Base-by-base conservation (phyloP, 2,888 invertebrate species). In the Lepidocyrtoides sp. region DNA sequence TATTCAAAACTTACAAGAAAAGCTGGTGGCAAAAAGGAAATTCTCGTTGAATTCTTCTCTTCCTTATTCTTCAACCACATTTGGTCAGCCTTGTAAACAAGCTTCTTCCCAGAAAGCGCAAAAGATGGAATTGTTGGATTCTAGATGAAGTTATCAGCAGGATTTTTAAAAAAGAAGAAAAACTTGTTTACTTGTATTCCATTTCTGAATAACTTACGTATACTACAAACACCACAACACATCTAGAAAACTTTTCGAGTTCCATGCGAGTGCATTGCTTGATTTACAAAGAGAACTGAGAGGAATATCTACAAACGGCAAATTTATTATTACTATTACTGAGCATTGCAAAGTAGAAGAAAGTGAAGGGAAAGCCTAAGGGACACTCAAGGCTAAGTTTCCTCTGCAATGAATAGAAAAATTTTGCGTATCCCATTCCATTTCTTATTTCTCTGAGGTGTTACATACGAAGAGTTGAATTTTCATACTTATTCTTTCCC, bases 321-420 rank as follows among this genome's bases (percentile, higher is more conserved):
- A n/a, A n/a, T n/a, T n/a, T n/a, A n/a, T n/a, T n/a, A n/a, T n/a
- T n/a, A n/a, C n/a, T n/a, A n/a, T n/a, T n/a, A n/a, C n/a, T n/a
- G n/a, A n/a, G n/a, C n/a, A n/a, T n/a, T n/a, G 48, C 7, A 29
- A 20, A 17, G 3, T 57, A 4, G 57, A 57, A 20, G 20, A 57
- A 57, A n/a, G 51, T 14, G 2, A 2, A 72, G 23, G 23, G 1
- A 75, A 75, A 77, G 51, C 77, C 77, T 54, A 14, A 8, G 77
- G 77, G 77, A 77, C n/a, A 51, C 54, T 77, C 48, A n/a, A 51
- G n/a, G 51, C 75, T 26, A 51, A 75, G 48, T 48, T 44, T 75
- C 10, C 14, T 0, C 75, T 48, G 4, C 7, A 26, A 51, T 51
- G 32, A 44, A 8, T 2, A 48, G n/a, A 14, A 29, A 54, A 14